phyloP scores from a whole-genome alignment of 2,888 invertebrate species.

The Dorcus parallelipipedus region DNA sequence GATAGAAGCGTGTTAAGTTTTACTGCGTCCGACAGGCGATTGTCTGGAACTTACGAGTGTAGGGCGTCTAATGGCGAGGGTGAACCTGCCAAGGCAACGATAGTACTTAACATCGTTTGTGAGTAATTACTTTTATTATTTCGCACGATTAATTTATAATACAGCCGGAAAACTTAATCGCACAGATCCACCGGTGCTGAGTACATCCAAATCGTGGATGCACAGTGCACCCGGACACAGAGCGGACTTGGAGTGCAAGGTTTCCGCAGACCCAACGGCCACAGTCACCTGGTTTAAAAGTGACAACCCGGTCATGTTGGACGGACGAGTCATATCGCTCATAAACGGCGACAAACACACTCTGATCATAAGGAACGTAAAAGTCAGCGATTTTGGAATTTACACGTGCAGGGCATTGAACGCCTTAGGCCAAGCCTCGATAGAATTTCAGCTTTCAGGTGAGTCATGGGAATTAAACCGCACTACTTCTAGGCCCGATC shows the following conservation, averaged over 20 bases:
- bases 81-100: constrained; percentile 63
- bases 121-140: constrained; percentile 38
- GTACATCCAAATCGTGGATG: constrained; percentile 63
- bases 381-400: constrained; percentile 68
- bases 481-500: neutral
- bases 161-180: neutral
- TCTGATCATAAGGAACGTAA: constrained; percentile 66
- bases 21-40: constrained; percentile 61
- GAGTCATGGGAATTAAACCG: constrained; percentile 10
- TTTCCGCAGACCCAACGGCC: constrained; percentile 68
- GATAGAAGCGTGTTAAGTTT: constrained; percentile 61
- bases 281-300: constrained; percentile 66
- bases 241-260: constrained; percentile 65
- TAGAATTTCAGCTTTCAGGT: constrained; percentile 73
- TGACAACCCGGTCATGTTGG: constrained; percentile 55
- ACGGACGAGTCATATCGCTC: constrained; percentile 47
- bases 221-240: constrained; percentile 72
- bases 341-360: constrained; percentile 56
- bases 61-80: constrained; percentile 73
- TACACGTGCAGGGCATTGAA: constrained; percentile 78
- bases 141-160: neutral
- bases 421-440: constrained; percentile 66
- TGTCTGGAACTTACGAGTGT: constrained; percentile 73
- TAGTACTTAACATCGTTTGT: constrained; percentile 72
- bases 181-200: constrained; percentile 72